Conservation (phyloP, 2,797 vertebrate genomes). For the Trematocara caparti region DNA sequence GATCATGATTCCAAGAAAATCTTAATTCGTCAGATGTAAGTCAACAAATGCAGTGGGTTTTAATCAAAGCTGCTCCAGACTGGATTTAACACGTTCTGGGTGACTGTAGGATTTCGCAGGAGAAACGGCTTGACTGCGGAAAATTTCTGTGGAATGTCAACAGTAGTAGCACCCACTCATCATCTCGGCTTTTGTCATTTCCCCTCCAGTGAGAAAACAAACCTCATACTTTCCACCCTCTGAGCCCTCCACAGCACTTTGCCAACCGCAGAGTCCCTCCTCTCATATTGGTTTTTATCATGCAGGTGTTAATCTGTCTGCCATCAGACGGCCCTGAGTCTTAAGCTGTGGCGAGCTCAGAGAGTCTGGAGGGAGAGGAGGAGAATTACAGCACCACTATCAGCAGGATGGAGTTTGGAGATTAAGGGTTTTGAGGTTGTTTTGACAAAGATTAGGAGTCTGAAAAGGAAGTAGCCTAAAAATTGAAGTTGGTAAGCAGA, state of each 20-base stretch:
- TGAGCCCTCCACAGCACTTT: slow-evolving; percentile 6
- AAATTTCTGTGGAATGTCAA: slow-evolving; percentile 59
- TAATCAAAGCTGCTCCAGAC: not conserved
- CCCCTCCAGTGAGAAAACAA: slow-evolving; percentile 23
- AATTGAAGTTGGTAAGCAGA: not conserved
- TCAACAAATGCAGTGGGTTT: not conserved
- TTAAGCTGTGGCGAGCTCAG: not conserved
- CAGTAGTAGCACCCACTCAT: slow-evolving; percentile 51
- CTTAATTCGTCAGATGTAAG: not conserved
- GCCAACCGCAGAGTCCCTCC: slow-evolving; percentile 1
- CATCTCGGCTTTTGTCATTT: slow-evolving; percentile 53
- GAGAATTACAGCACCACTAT: not conserved
- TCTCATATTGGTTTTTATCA: slow-evolving; percentile 23
- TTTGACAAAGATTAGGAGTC: not conserved
- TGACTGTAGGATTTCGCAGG: not conserved
- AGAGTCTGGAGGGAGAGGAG: not conserved
- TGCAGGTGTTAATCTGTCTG: slow-evolving; percentile 50
- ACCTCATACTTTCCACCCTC: slow-evolving; percentile 60
- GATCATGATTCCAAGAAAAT: not conserved
- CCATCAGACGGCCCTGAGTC: not conserved
- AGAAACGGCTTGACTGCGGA: slow-evolving; percentile 24
- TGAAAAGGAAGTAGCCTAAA: not conserved
- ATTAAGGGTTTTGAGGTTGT: not conserved
- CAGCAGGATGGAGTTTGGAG: not conserved
- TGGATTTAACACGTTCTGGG: not conserved